phyloP scores from a whole-genome alignment of 2,113 vertebrate species.

The Narcine bancroftii region DNA sequence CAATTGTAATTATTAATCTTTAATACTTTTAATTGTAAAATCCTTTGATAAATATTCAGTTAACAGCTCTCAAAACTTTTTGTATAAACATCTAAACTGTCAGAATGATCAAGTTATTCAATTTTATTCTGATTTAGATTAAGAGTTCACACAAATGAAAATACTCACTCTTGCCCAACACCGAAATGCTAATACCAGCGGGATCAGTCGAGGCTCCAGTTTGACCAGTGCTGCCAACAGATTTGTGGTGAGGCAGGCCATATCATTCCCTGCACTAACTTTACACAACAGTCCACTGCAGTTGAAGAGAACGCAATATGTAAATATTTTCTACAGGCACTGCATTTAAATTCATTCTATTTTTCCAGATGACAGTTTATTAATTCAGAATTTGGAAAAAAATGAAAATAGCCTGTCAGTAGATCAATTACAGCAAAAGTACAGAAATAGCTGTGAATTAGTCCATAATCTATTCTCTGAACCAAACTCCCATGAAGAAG shows the following conservation, averaged over 20 bases:
- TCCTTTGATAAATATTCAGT: background rate
- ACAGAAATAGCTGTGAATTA: background rate
- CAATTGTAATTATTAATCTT: background rate
- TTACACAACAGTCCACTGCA: conserved; percentile 81
- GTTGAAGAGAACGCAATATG: conserved; percentile 43
- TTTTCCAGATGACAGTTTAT: background rate
- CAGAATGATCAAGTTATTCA: background rate
- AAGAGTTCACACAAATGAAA: background rate
- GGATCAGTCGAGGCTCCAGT: conserved; percentile 80
- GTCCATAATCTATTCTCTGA: background rate
- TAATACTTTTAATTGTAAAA: background rate
- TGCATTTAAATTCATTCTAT: background rate
- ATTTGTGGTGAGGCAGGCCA: conserved; percentile 92
- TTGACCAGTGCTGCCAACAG: conserved; percentile 80
- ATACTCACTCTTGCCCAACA: conserved; percentile 87
- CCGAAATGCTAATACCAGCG: conserved; percentile 88
- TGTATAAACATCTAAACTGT: background rate
- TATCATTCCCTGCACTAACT: conserved; percentile 93
- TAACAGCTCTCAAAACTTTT: background rate
- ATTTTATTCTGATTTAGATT: background rate
- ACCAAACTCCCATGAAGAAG: background rate
- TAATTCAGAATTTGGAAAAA: background rate
- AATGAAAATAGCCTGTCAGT: background rate
- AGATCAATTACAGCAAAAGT: background rate
- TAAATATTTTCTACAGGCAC: background rate